Conservation (phyloP, 2,888 invertebrate genomes). For the Drosophila mayaguana region DNA sequence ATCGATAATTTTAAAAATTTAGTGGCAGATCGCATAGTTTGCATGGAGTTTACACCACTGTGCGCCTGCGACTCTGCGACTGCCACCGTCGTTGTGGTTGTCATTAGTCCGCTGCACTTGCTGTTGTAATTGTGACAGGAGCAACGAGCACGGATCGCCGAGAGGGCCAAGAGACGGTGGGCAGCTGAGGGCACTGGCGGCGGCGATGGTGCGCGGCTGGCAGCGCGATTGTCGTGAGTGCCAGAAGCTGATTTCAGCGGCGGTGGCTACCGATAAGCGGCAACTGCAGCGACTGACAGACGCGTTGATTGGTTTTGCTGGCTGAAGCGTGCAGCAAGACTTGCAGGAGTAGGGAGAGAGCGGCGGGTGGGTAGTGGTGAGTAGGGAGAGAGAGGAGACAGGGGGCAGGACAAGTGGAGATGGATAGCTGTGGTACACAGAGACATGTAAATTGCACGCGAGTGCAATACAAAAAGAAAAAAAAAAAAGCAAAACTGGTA, state of each 20-base stretch:
- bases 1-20: too few relatives aligned
- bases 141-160: conserved; percentile 80
- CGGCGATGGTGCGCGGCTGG: conserved; percentile 9
- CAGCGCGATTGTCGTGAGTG: conserved; percentile 82
- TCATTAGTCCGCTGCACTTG: conserved; percentile 79
- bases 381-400: neutral
- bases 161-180: conserved; percentile 33
- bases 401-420: neutral
- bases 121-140: conserved; percentile 82
- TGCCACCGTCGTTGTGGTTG: conserved; percentile 64
- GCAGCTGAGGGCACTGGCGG: neutral
- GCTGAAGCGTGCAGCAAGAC: conserved; percentile 8
- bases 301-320: conserved; percentile 83
- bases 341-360: neutral
- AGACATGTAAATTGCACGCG: conserved; percentile 82
- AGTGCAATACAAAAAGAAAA: neutral
- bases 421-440: conserved; percentile 39
- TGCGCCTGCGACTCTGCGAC: conserved; percentile 37
- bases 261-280: conserved; percentile 83
- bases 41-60: conserved; percentile 28
- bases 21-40: too few relatives aligned
- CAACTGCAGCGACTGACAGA: conserved; percentile 69
- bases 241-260: conserved; percentile 81
- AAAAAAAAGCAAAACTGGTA: conserved; percentile 57
- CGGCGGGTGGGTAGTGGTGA: neutral